Evolutionary conservation across 2,888 invertebrate genomes (phyloP), one percentile per base, ranked within the genome.

Genomic region (Agrenia bidenticulata): DNA sequence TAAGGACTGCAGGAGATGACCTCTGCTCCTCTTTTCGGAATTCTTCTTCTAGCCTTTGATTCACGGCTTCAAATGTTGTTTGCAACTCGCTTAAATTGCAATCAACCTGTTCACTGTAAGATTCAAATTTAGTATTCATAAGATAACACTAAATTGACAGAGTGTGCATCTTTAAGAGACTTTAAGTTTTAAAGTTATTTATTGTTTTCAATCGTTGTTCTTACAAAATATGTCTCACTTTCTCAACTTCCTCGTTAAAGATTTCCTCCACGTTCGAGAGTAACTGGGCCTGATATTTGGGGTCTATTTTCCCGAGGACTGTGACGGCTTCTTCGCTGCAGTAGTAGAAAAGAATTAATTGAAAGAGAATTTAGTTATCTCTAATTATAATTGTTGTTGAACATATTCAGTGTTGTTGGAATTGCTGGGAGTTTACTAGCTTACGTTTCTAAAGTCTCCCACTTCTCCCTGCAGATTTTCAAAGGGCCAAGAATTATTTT

Each of bases 381-480:
- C n/a, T n/a, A n/a, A n/a, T n/a, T n/a, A n/a, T n/a, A n/a, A n/a
- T n/a, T n/a, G n/a, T n/a, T n/a, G n/a, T n/a, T n/a, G n/a, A n/a
- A 51, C 19, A 21, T 17, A 51, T 5, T 13, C 21, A 51, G 17
- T 15, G 17, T 19, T 51, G 15, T 21, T 19, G 11, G 24, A 5
- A 54, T 32, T 26, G 17, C 21, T 51, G 23, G 5, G 24, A 54
- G 39, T 19, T 39, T 39, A 2, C 26, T 5, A 53, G 11, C 66
- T 71, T 70, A 73, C 73, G 63, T 62, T 39, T 69, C 58, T 1
- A 73, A 15, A 23, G 62, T 59, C 7, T 59, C 37, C n/a, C 66
- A 55, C 53, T 74, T 72, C 23, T 70, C 69, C 41, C 67, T 63
- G 9, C 64, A 60, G 50, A 71, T 63, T 9, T 37, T 45, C 21